Evolutionary conservation across 2,113 vertebrate genomes (phyloP).

Genomic region (Microtus montanus): DNA sequence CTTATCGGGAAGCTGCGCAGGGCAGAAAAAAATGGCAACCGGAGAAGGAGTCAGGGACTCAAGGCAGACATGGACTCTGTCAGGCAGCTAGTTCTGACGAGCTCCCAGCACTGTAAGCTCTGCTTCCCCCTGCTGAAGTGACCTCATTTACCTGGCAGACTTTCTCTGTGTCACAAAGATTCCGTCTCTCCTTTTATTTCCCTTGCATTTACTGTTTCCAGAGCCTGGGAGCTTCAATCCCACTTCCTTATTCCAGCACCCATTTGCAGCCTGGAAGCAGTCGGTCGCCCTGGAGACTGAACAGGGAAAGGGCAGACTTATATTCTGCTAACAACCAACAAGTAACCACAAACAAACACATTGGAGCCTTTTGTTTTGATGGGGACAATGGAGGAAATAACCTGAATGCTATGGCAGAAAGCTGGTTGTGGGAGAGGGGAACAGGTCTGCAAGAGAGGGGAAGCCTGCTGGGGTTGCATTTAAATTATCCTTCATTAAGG

Average conservation of each 20-base stretch:
- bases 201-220: neutral
- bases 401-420: neutral
- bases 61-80: neutral
- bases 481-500: neutral
- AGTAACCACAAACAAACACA: neutral
- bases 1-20: neutral
- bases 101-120: neutral
- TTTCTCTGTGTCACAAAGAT: neutral
- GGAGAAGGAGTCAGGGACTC: neutral
- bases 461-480: neutral
- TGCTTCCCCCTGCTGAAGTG: neutral
- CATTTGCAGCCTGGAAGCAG: neutral
- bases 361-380: neutral
- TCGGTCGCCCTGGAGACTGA: neutral
- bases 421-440: neutral
- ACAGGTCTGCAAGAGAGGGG: neutral
- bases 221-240: neutral
- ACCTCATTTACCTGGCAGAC: neutral
- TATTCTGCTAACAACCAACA: neutral
- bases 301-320: neutral
- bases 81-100: neutral
- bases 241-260: neutral
- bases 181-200: neutral
- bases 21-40: constrained; percentile 17
- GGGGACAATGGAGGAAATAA: neutral